A percentile compares a stretch with the other conserved stretches of the same genome.
These are phyloP conservation scores for Eristalis tenax DNA, from an alignment of 2,888 invertebrate genomes.

Conservation along the genomic window DNA sequence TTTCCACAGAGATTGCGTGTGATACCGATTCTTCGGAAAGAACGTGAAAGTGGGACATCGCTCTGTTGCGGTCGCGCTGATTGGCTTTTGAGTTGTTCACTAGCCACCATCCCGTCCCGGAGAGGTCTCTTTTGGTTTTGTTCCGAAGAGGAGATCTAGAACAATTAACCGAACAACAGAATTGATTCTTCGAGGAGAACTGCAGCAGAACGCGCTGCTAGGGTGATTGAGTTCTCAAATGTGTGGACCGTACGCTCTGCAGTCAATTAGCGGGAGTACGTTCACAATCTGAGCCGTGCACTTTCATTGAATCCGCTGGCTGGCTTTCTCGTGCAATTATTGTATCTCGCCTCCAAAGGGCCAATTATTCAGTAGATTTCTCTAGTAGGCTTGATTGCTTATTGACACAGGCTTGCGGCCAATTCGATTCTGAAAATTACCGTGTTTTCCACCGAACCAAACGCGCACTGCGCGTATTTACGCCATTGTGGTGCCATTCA, in stretches of 20 bases:
- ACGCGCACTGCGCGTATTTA: neutral
- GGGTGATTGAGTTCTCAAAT: constrained; percentile 49
- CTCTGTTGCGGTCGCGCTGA: constrained; percentile 49
- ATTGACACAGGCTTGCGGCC: constrained; percentile 43
- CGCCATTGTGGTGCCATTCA: neutral
- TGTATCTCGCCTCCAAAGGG: constrained; percentile 30
- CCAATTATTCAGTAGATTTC: constrained; percentile 59
- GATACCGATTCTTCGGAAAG: constrained; percentile 49
- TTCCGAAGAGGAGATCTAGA: constrained; percentile 33
- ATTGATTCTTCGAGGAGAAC: constrained; percentile 40
- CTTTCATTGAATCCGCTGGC: constrained; percentile 18
- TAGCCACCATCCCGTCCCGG: constrained; percentile 8
- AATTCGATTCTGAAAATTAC: constrained; percentile 24
- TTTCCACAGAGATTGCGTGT: constrained; percentile 58
- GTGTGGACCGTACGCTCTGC: neutral
- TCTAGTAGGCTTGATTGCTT: constrained; percentile 43
- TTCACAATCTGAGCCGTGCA: neutral
- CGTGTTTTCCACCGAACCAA: constrained; percentile 22
- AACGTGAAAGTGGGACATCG: constrained; percentile 69
- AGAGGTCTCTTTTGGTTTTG: constrained; percentile 16
- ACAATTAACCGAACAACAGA: constrained; percentile 53
- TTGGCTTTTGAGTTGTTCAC: constrained; percentile 60
- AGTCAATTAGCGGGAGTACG: constrained; percentile 13
- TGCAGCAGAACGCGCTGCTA: constrained; percentile 29
- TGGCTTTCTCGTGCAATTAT: constrained; percentile 46